A percentile compares a stretch with the other conserved stretches of the same genome.
Evolutionary conservation across 2,888 invertebrate species (phyloP).

Genomic region (Eulithis prunata): DNA sequence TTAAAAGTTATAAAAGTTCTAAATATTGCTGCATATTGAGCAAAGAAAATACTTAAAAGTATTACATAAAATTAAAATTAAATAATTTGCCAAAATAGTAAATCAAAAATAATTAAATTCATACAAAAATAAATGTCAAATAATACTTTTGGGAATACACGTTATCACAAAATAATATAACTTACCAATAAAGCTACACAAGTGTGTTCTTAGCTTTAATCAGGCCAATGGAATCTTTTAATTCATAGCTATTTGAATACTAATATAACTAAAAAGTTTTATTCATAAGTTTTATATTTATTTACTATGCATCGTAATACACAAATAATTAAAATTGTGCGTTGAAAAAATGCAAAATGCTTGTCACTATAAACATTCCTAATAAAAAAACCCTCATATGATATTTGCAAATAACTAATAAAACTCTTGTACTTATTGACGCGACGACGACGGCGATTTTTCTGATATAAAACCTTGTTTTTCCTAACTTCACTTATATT

Average conservation of each 20-base stretch:
- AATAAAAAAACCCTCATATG: no score
- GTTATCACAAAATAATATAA: constrained; percentile 36
- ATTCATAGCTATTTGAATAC: constrained; percentile 1
- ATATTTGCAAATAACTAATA: no score
- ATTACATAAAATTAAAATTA: constrained; percentile 18
- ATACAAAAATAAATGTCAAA: constrained; percentile 34
- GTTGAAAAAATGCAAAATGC: no score
- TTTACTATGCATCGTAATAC: no score
- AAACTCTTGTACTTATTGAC: no score
- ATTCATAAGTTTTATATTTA: not conserved
- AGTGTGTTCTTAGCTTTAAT: not conserved
- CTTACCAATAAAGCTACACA: constrained; percentile 18
- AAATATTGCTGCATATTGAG: constrained; percentile 27
- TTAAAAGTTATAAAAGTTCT: not conserved
- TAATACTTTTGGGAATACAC: constrained; percentile 40
- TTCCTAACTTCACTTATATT: not conserved
- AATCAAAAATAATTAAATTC: constrained; percentile 10
- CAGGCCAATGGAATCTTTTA: constrained; percentile 17
- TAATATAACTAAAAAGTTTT: not conserved
- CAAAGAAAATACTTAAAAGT: constrained; percentile 26
- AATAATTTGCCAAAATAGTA: constrained; percentile 9
- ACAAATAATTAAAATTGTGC: no score
- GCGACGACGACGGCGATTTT: no score
- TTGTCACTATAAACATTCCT: no score
- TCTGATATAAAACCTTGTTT: no score